Evolutionary conservation across 2,797 vertebrate genomes (phyloP), one percentile per base, ranked within the genome.

Genomic region (Lindbergichthys nudifrons): DNA sequence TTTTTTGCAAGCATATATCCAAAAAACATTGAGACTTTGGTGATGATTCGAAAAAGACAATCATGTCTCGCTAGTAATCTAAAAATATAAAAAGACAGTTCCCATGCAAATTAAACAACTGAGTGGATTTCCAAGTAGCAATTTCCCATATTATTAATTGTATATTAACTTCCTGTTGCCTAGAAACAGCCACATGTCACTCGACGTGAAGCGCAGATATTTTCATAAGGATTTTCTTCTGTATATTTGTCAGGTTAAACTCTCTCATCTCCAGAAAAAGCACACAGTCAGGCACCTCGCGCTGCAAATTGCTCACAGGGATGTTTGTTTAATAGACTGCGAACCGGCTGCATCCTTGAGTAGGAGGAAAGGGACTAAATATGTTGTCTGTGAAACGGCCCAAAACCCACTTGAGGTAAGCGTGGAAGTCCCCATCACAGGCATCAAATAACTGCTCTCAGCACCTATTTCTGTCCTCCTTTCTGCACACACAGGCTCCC

Each of bases 61-160:
- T 56, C 23, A 77, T 61, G 60, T 36, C 32, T 79, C 59, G 51
- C 43, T 39, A 57, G 58, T 70, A 57, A 68, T 52, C 53, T 45
- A 45, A 81, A 76, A 61, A 48, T 30, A 57, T 73, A 69, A 79
- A 64, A 75, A 90, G 70, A 70, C 74, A 82, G 74, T 84, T 91
- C 67, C 66, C 76, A 81, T 65, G 79, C 46, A 93, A 92, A 94
- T 91, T 80, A 87, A 92, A 87, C 71, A 81, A 84, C 73, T 71
- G 71, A 87, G 81, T 89, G 74, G 75, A 91, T 89, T 92, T 89
- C 84, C 83, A 86, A 77, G 87, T 76, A 65, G 77, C 77, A 93
- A 88, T 90, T 87, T 92, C 79, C 92, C 85, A 92, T 91, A 93
- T 93, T 91, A 94, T 93, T 91, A 94, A 94, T 93, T 94, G 92